Conservation (phyloP, 2,797 vertebrate species). For the Meda fulgida region DNA sequence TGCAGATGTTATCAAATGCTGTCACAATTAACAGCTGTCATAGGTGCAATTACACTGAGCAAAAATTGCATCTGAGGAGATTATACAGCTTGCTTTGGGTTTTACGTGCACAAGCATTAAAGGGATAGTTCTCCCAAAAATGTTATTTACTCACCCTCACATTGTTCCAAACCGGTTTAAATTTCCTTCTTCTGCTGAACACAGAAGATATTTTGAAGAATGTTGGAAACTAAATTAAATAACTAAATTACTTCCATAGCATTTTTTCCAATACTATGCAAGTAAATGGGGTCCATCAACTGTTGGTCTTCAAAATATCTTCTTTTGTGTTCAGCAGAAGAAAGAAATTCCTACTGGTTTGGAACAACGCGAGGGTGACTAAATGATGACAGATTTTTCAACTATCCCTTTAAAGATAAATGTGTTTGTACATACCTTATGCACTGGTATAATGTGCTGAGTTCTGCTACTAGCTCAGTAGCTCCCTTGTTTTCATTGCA, state of each 20-base stretch:
- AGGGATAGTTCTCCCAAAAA: background rate
- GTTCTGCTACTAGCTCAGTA: constrained; percentile 94
- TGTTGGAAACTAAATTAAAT: no score
- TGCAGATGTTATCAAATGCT: background rate
- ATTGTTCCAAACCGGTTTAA: no score
- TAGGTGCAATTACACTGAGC: no score
- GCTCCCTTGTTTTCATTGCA: constrained; percentile 99
- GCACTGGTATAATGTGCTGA: constrained; percentile 95
- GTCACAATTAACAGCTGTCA: background rate
- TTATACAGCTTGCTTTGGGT: background rate
- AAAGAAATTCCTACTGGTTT: background rate
- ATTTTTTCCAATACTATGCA: no score
- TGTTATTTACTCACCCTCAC: background rate
- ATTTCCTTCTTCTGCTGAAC: no score
- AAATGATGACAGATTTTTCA: background rate
- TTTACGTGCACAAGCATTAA: background rate
- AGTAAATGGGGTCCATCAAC: background rate
- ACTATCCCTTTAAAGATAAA: background rate
- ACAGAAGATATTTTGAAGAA: no score
- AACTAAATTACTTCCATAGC: background rate
- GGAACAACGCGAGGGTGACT: background rate
- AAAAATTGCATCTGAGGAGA: background rate
- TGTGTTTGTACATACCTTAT: constrained; percentile 65
- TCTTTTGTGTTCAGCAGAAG: background rate
- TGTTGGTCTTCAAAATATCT: background rate